phyloP scores from a whole-genome alignment of 2,797 vertebrate species.

The Bovichtus diacanthus region DNA sequence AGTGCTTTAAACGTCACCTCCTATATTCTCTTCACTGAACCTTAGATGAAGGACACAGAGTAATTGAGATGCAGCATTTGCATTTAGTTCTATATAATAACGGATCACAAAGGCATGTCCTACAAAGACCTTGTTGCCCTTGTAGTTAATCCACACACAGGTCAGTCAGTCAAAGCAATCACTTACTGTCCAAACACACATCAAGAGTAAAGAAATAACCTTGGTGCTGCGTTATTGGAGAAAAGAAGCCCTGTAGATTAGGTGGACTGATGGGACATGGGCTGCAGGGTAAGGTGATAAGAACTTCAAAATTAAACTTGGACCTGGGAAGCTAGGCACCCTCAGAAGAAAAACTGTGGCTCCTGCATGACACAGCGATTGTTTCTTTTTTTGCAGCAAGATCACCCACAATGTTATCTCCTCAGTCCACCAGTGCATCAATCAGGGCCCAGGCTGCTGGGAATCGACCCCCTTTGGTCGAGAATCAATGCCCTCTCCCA shows the following conservation, averaged over 20 bases:
- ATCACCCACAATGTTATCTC: slow-evolving; percentile 87
- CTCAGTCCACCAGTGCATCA: slow-evolving; percentile 83
- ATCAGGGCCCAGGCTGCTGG: slow-evolving; percentile 77
- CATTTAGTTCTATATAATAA: slow-evolving; percentile 45
- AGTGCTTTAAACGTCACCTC: not conserved
- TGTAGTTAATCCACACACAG: slow-evolving; percentile 48
- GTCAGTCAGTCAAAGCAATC: slow-evolving; percentile 54
- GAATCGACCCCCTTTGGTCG: slow-evolving; percentile 80
- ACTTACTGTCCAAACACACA: slow-evolving; percentile 54
- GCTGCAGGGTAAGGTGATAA: slow-evolving; percentile 78
- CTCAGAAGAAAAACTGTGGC: slow-evolving; percentile 72
- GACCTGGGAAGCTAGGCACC: slow-evolving; percentile 53
- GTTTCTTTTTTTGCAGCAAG: slow-evolving; percentile 80
- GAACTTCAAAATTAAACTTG: slow-evolving; percentile 80
- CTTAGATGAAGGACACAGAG: slow-evolving; percentile 10
- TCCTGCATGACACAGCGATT: slow-evolving; percentile 70
- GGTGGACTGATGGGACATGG: slow-evolving; percentile 69
- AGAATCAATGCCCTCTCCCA: slow-evolving; percentile 83
- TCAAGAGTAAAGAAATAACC: slow-evolving; percentile 73
- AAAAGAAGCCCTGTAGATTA: slow-evolving; percentile 74
- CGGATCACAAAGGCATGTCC: slow-evolving; percentile 29
- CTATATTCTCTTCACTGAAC: not conserved
- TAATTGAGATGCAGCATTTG: slow-evolving; percentile 18
- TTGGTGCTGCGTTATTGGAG: slow-evolving; percentile 64
- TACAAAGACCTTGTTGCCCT: slow-evolving; percentile 26